Evolutionary conservation across 2,113 vertebrate genomes (phyloP).

Genomic region (Neodon shergylaensis): DNA sequence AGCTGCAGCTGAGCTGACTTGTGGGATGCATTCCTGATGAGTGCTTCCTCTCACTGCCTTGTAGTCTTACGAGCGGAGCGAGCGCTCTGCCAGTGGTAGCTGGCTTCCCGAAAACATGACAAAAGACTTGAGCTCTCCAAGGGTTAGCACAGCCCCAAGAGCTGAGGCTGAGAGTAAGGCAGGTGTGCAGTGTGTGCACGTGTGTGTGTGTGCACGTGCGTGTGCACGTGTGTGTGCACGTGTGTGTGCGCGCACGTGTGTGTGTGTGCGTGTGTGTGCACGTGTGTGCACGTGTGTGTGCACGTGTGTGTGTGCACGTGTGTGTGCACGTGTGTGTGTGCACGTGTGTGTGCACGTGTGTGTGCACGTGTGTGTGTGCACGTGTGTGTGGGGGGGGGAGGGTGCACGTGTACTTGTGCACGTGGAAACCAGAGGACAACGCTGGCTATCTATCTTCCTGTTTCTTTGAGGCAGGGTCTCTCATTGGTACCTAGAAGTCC

Average conservation of each 20-base stretch:
- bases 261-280: neutral
- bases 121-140: accelerated
- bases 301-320: neutral
- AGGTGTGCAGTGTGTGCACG: neutral
- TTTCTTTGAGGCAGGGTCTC: neutral
- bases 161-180: neutral
- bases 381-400: neutral
- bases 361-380: neutral
- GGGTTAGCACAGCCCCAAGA: neutral
- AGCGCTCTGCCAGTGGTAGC: neutral
- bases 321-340: too few relatives aligned
- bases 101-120: neutral
- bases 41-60: neutral
- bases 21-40: neutral
- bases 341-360: too few relatives aligned
- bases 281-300: neutral
- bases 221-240: too few relatives aligned
- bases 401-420: neutral
- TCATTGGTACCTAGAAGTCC: neutral
- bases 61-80: too few relatives aligned
- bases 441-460: neutral
- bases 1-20: conserved; percentile 23
- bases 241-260: too few relatives aligned
- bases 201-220: neutral
- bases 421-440: neutral